Percentiles rank a stretch among this genome's conserved stretches.
phyloP scores from a whole-genome alignment of 2,797 vertebrate species.

The Eulemur mongoz region DNA sequence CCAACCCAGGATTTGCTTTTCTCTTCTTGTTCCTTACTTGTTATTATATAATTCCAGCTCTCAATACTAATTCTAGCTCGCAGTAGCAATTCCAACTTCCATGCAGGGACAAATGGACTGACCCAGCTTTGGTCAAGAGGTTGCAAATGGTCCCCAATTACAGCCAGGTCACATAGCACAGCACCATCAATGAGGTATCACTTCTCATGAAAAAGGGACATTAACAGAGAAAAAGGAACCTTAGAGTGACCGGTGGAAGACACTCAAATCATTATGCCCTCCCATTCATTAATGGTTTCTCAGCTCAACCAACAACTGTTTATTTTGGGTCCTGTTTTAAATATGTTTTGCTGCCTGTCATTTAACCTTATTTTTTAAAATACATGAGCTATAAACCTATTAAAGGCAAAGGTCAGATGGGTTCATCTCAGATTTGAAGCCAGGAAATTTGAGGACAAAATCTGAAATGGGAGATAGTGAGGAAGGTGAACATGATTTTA shows the following conservation, averaged over 20 bases:
- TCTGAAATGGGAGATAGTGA: neutral
- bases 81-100: neutral
- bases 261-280: neutral
- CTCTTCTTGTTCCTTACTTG: neutral
- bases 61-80: neutral
- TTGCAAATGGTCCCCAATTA: neutral
- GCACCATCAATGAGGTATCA: neutral
- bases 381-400: conserved; percentile 10
- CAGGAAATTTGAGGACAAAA: neutral
- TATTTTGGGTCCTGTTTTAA: conserved; percentile 42
- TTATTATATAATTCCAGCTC: neutral
- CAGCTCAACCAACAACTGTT: neutral
- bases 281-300: neutral
- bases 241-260: neutral
- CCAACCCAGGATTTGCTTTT: neutral
- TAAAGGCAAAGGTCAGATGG: conserved; percentile 8
- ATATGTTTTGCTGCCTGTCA: conserved; percentile 29
- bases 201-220: neutral
- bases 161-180: neutral
- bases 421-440: conserved; percentile 4
- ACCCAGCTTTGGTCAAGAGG: neutral
- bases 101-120: neutral
- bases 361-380: conserved; percentile 57
- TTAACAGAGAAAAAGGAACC: neutral
- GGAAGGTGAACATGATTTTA: neutral